A percentile compares a stretch with the other conserved stretches of the same genome.
These are phyloP conservation scores for Saguinus midas DNA, from an alignment of 2,113 vertebrate species.

Conservation along the genomic window DNA sequence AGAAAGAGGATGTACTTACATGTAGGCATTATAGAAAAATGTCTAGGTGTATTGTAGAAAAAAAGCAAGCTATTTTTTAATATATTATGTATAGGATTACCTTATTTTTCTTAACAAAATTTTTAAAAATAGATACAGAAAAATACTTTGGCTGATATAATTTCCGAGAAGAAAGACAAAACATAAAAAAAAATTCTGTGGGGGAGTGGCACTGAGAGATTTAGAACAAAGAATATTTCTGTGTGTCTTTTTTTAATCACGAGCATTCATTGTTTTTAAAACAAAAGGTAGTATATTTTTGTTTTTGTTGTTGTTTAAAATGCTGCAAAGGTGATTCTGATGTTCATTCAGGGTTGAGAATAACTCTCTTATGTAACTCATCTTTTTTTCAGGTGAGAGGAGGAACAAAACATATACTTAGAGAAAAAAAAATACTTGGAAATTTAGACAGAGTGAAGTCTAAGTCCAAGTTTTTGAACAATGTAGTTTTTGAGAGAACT, in stretches of 20 bases:
- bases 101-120: not conserved
- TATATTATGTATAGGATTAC: not conserved
- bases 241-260: not conserved
- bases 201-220: not conserved
- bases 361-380: not conserved
- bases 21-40: not conserved
- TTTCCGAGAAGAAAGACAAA: not conserved
- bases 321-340: not conserved
- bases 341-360: not conserved
- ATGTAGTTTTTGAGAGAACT: constrained; percentile 49
- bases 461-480: constrained; percentile 28
- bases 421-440: not conserved
- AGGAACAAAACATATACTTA: not conserved
- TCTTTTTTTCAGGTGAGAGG: not conserved
- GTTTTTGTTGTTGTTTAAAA: not conserved
- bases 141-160: not conserved
- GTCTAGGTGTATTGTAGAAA: not conserved
- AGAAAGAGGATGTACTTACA: not conserved
- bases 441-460: not conserved
- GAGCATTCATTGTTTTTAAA: not conserved
- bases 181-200: not conserved
- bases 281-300: not conserved
- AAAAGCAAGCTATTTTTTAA: not conserved
- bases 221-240: not conserved
- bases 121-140: not conserved